Conservation (phyloP, 2,113 vertebrate genomes). For the Seriola dumerili region DNA sequence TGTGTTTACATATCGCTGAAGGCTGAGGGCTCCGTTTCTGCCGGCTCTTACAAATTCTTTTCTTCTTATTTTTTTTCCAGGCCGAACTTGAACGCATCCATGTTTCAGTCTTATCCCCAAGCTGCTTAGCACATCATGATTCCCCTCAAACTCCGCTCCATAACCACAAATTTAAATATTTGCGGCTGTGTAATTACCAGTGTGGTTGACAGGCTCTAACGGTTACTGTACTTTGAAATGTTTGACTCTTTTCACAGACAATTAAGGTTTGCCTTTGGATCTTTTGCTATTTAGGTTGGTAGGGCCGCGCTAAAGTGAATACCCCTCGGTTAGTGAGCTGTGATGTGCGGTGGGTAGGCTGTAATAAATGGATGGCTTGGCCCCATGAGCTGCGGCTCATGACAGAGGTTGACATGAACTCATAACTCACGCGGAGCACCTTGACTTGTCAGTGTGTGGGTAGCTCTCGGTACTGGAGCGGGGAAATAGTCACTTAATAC, state of each 20-base stretch:
- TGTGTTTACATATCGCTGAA: slow-evolving; percentile 79
- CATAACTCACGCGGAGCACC: slow-evolving; percentile 61
- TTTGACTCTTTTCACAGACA: slow-evolving; percentile 84
- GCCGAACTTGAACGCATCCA: slow-evolving; percentile 47
- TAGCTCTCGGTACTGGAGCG: slow-evolving; percentile 30
- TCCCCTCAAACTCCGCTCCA: slow-evolving; percentile 61
- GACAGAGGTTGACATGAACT: slow-evolving; percentile 61
- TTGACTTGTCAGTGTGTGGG: slow-evolving; percentile 67
- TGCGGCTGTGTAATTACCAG: slow-evolving; percentile 77
- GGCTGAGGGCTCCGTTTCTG: slow-evolving; percentile 62
- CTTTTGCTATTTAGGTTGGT: slow-evolving; percentile 65
- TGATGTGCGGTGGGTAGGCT: slow-evolving; percentile 43
- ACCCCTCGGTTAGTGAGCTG: slow-evolving; percentile 55
- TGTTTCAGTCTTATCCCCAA: slow-evolving; percentile 57
- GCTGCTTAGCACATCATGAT: slow-evolving; percentile 72
- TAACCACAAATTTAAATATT: slow-evolving; percentile 83
- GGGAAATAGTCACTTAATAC: slow-evolving; percentile 52
- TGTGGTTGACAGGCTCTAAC: slow-evolving; percentile 73
- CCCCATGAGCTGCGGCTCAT: slow-evolving; percentile 42
- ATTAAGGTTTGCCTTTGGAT: slow-evolving; percentile 78
- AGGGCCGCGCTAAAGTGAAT: slow-evolving; percentile 61
- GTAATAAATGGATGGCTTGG: slow-evolving; percentile 59
- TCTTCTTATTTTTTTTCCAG: slow-evolving; percentile 17
- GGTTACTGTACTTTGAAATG: slow-evolving; percentile 78
- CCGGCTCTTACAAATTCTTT: slow-evolving; percentile 32